Conservation (phyloP, 2,888 invertebrate species). For the Diarsia brunnea region DNA sequence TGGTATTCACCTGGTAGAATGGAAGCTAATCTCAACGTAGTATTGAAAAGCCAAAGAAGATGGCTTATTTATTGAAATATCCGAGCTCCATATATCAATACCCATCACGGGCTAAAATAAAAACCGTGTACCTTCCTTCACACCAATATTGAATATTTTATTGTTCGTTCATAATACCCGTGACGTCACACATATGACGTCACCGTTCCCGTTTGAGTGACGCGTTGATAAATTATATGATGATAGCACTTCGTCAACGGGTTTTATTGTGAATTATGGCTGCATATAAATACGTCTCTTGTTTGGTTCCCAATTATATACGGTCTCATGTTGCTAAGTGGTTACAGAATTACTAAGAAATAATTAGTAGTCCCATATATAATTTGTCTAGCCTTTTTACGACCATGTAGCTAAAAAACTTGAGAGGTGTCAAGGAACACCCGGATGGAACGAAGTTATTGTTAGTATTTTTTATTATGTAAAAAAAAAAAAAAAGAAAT, state of each 20-base stretch:
- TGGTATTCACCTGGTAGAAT: background rate
- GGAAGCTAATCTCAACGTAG: background rate
- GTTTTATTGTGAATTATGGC: slow-evolving; percentile 4
- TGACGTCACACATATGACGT: slow-evolving; percentile 35
- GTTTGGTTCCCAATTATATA: slow-evolving; percentile 11
- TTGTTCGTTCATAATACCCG: slow-evolving; percentile 9
- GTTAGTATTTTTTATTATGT: no score
- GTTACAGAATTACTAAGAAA: background rate
- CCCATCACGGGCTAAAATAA: slow-evolving; percentile 33
- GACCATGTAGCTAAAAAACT: no score
- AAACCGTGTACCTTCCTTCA: slow-evolving; percentile 22
- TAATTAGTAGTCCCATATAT: no score
- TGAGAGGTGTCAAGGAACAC: no score
- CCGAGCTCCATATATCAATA: background rate
- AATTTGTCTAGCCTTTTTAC: no score
- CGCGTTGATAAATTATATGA: slow-evolving; percentile 49
- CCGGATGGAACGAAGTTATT: no score
- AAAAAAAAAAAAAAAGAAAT: no score
- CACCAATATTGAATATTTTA: slow-evolving; percentile 33
- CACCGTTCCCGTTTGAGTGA: slow-evolving; percentile 26
- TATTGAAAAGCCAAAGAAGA: background rate
- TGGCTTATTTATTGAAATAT: background rate
- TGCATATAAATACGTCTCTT: background rate
- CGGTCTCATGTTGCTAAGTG: background rate
- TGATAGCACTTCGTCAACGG: slow-evolving; percentile 20